These are phyloP conservation scores for Diceros bicornis DNA, from an alignment of 2,797 vertebrate species.

Conservation along the genomic window DNA sequence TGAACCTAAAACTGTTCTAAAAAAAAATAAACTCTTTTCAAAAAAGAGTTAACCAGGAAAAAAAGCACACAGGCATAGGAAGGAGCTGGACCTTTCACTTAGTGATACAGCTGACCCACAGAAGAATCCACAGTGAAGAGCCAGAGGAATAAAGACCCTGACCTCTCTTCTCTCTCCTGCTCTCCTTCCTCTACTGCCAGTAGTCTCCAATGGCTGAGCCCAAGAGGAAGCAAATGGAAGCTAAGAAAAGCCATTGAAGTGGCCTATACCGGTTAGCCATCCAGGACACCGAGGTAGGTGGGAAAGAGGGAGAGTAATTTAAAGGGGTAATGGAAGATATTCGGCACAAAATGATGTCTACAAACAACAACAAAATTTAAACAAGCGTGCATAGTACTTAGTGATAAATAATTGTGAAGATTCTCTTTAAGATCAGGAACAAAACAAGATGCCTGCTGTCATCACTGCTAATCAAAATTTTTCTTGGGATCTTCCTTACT, in stretches of 20 bases:
- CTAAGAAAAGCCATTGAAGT: background rate
- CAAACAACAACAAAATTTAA: background rate
- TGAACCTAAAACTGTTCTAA: background rate
- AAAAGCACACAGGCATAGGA: background rate
- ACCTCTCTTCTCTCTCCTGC: background rate
- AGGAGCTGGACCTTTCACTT: background rate
- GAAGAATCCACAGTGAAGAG: background rate
- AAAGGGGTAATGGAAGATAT: background rate
- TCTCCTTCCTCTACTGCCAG: background rate
- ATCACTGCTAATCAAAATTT: background rate
- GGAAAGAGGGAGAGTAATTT: background rate
- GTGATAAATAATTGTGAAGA: background rate
- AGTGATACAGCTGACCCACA: background rate
- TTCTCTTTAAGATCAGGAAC: conserved; percentile 9
- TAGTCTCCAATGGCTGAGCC: background rate
- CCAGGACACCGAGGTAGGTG: fast-evolving
- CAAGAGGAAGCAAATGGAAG: background rate
- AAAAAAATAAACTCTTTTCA: background rate
- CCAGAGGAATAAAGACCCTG: background rate
- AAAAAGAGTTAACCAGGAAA: background rate
- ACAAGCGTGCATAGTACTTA: background rate
- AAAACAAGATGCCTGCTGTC: background rate
- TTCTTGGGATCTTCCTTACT: background rate
- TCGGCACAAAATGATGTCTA: background rate
- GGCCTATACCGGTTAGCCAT: background rate